phyloP scores from a whole-genome alignment of 2,797 vertebrate species.

The Kryptopterus vitreolus region DNA sequence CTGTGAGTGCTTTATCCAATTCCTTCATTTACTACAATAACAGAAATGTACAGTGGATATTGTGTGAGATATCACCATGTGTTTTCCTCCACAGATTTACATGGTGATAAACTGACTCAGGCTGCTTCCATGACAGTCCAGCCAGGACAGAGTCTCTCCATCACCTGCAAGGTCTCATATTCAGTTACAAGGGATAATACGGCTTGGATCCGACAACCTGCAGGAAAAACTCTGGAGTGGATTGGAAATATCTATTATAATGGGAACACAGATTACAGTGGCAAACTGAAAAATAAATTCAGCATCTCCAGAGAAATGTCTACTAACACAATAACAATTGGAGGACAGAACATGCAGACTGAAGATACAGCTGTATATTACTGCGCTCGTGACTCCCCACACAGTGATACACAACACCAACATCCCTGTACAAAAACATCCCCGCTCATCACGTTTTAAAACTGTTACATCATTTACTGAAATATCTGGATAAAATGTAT shows the following conservation, averaged over 20 bases:
- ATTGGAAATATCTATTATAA: slow-evolving; percentile 34
- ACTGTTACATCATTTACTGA: no score
- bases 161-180: slow-evolving; percentile 47
- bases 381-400: slow-evolving; percentile 18
- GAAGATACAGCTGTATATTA: slow-evolving; percentile 55
- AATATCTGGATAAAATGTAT: no score
- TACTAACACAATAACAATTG: slow-evolving; percentile 45
- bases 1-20: no score
- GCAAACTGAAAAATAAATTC: slow-evolving; percentile 50
- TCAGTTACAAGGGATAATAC: slow-evolving; percentile 38
- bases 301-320: slow-evolving; percentile 46
- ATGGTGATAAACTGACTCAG: neutral
- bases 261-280: neutral
- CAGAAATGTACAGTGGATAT: no score
- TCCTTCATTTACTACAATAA: no score
- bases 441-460: no score
- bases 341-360: slow-evolving; percentile 36
- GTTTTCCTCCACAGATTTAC: no score
- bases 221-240: no score
- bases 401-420: no score
- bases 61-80: no score
- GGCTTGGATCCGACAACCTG: slow-evolving; percentile 39
- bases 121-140: neutral
- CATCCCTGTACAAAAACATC: neutral
- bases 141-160: slow-evolving; percentile 20